Conservation (phyloP, 2,113 vertebrate genomes). For the Actenoides lindsayi region DNA sequence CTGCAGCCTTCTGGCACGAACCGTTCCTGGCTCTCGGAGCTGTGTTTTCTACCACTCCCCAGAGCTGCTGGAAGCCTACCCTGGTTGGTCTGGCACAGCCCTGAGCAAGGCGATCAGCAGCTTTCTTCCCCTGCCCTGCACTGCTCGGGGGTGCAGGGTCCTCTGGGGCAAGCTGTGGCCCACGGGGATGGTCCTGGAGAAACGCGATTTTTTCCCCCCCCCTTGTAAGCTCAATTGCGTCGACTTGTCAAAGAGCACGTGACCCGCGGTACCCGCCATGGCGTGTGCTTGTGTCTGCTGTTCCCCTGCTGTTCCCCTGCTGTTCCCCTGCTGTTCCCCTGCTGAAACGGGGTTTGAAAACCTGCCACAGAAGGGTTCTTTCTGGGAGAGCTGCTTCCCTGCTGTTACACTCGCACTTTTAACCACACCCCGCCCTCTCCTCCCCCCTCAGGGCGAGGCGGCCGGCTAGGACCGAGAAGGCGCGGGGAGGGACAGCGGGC, state of each 20-base stretch:
- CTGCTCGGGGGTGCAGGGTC: no score
- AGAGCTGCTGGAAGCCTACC: fast-evolving
- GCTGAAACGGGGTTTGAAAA: fast-evolving
- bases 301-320: no score
- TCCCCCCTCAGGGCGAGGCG: background rate
- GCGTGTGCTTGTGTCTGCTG: fast-evolving
- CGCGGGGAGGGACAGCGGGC: no score
- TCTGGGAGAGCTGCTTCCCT: fast-evolving
- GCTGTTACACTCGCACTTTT: background rate
- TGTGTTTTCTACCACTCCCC: fast-evolving
- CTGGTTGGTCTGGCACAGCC: fast-evolving
- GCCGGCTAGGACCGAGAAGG: background rate
- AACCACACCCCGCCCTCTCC: background rate
- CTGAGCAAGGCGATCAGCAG: no score
- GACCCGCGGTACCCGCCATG: fast-evolving
- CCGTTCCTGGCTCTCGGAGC: fast-evolving
- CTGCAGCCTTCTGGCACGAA: fast-evolving
- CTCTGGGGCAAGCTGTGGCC: background rate
- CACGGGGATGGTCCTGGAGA: fast-evolving
- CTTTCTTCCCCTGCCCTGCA: background rate
- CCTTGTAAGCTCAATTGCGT: fast-evolving
- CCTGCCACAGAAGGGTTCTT: fast-evolving
- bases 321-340: background rate
- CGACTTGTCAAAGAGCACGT: fast-evolving
- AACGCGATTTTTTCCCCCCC: fast-evolving